A percentile compares a stretch with the other conserved stretches of the same genome.
Evolutionary conservation across 2,797 vertebrate genomes (phyloP).

Genomic region (Darevskia nairensis): DNA sequence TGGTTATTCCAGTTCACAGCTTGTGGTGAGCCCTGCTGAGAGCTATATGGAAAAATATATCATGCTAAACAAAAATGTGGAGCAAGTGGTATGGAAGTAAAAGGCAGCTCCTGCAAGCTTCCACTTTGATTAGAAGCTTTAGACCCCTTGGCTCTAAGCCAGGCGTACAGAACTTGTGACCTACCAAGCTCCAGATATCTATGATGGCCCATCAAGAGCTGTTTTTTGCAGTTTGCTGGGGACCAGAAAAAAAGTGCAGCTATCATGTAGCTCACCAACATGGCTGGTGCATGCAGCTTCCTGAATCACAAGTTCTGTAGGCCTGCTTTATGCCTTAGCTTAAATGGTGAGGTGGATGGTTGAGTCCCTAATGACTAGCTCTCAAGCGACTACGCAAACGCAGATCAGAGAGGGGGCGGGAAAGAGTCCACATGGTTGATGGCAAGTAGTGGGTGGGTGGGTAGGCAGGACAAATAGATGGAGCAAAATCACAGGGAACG

Average conservation of each 20-base stretch:
- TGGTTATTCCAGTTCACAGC: background rate
- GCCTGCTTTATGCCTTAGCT: background rate
- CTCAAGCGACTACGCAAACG: background rate
- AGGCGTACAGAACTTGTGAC: background rate
- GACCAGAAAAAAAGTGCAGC: background rate
- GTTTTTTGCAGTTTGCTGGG: background rate
- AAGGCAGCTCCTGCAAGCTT: background rate
- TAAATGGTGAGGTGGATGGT: background rate
- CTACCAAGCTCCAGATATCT: background rate
- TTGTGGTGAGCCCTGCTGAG: background rate
- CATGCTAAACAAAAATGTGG: background rate
- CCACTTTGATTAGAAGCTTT: background rate
- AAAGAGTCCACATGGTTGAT: background rate
- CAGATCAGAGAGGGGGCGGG: background rate
- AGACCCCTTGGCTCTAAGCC: background rate
- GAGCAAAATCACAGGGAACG: background rate
- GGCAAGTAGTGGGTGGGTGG: background rate
- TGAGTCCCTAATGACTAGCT: background rate
- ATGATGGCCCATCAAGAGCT: background rate
- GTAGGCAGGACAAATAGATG: background rate
- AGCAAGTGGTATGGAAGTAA: background rate
- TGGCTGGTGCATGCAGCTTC: background rate
- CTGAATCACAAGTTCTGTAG: background rate
- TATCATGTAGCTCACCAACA: background rate
- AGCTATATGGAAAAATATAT: background rate